A percentile compares a stretch with the other conserved stretches of the same genome.
phyloP scores from a whole-genome alignment of 2,888 invertebrate species.

The Polyommatus icarus region DNA sequence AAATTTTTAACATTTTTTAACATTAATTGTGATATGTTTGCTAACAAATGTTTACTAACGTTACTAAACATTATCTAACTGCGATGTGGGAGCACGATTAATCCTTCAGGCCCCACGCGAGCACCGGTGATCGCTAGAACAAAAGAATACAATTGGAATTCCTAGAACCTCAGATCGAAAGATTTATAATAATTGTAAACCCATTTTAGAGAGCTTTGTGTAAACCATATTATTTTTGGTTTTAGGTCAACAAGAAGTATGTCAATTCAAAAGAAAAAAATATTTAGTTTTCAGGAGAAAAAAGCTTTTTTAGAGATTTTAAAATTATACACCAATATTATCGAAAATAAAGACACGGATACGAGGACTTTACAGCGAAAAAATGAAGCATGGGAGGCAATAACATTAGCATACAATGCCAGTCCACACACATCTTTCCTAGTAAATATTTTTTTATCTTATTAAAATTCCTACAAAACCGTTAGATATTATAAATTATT shows the following conservation, averaged over 20 bases:
- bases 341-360: conserved; percentile 33
- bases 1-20: no score
- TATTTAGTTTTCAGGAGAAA: neutral
- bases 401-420: conserved; percentile 34
- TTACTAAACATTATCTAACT: no score
- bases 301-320: conserved; percentile 29
- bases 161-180: no score
- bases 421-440: conserved; percentile 24
- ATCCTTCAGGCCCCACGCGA: no score
- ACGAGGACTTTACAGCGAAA: conserved; percentile 25
- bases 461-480: neutral
- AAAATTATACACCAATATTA: conserved; percentile 22
- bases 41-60: no score
- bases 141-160: no score
- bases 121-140: no score
- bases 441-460: neutral
- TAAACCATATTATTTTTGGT: neutral
- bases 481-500: conserved; percentile 1
- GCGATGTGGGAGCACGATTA: no score
- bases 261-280: neutral
- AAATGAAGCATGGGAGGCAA: conserved; percentile 34
- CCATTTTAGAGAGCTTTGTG: no score
- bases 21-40: no score
- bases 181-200: no score
- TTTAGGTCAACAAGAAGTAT: neutral